Conservation (phyloP, 2,113 vertebrate species). For the Antechinus stuartii region DNA sequence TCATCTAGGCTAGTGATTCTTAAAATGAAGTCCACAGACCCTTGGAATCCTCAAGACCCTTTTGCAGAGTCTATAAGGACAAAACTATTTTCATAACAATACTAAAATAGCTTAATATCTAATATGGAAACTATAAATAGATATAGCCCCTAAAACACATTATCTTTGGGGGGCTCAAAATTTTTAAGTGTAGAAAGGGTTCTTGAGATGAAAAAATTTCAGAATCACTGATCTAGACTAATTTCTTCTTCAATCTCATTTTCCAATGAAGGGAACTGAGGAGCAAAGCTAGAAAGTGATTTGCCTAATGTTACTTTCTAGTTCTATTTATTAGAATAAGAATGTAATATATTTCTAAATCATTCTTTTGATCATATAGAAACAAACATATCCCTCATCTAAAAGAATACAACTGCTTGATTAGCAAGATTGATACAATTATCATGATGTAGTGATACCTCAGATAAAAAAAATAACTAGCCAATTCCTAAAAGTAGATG, state of each 20-base stretch:
- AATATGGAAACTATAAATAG: neutral
- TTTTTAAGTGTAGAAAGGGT: neutral
- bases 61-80: neutral
- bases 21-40: constrained; percentile 27
- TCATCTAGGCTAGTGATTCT: constrained; percentile 43
- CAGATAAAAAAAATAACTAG: neutral
- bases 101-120: neutral
- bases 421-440: neutral
- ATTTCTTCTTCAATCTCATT: neutral
- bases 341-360: constrained; percentile 34
- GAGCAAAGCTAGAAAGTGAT: constrained; percentile 24
- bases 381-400: neutral
- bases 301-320: constrained; percentile 38
- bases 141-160: neutral
- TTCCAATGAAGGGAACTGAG: constrained; percentile 10
- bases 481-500: neutral
- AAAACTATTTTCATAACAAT: neutral
- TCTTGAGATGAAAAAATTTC: neutral
- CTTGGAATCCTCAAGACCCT: neutral
- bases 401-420: neutral
- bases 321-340: constrained; percentile 38
- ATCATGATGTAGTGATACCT: neutral
- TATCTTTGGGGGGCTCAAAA: neutral
- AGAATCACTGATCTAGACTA: neutral
- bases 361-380: neutral